These are phyloP conservation scores for Lepidostoma basale DNA, from an alignment of 1,140 invertebrate species.

Conservation along the genomic window DNA sequence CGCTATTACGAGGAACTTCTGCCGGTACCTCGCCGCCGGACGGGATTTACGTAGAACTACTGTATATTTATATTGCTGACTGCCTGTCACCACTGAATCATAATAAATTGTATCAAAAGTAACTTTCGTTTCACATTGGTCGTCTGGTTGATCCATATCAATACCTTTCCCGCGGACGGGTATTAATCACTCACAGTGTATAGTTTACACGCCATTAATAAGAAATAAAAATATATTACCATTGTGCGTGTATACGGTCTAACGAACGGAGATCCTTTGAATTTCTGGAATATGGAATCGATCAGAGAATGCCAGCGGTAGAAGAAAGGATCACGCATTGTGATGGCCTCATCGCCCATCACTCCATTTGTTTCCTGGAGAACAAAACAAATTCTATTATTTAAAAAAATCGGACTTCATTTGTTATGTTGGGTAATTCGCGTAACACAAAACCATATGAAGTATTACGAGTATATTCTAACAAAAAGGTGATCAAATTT, in stretches of 20 bases:
- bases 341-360: slow-evolving; percentile 70
- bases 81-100: too few species aligned
- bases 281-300: slow-evolving; percentile 68
- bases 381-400: too few species aligned
- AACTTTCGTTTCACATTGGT: neutral
- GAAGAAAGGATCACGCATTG: slow-evolving; percentile 75
- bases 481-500: neutral
- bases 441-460: neutral
- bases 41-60: too few species aligned
- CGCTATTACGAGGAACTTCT: neutral
- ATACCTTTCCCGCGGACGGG: too few species aligned
- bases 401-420: neutral
- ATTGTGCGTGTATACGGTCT: slow-evolving; percentile 64
- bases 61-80: too few species aligned
- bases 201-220: neutral
- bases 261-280: slow-evolving; percentile 64
- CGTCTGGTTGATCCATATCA: neutral
- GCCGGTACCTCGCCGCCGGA: too few species aligned
- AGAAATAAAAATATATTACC: slow-evolving; percentile 47
- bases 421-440: neutral
- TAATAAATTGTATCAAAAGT: neutral
- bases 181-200: neutral
- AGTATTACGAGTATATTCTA: neutral
- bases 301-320: slow-evolving; percentile 74
- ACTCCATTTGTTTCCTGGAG: slow-evolving; percentile 50